Base-by-base conservation (phyloP, 2,113 vertebrate species). In the Apteryx owenii region DNA sequence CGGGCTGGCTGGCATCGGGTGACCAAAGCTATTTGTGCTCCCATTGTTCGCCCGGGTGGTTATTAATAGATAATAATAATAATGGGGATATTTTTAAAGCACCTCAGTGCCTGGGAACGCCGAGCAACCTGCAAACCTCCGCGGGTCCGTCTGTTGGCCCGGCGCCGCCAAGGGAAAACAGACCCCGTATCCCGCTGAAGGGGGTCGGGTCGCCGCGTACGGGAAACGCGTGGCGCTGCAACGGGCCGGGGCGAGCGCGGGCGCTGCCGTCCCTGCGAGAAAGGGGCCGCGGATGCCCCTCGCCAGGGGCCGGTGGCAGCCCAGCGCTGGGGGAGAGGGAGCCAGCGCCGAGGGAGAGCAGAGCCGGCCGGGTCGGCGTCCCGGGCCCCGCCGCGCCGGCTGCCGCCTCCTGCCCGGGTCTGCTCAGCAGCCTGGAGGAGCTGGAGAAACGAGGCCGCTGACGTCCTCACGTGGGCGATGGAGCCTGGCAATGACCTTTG, bases 401-500 rank as follows among this genome's bases (percentile, higher is more conserved):
- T 38, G 36, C 36, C 36, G 36, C 36, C 36, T 38, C 36, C 36
- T 38, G 36, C 36, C 42, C 42, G 13, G 42, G 42, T 86, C 81
- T 2, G 0, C 77, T 81, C 75, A 38, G 36, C 36, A 38, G 36
- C 36, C 36, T 38, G 73, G 25, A 95, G 68, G 82, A 94, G 87
- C 96, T 94, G 95, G 93, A 95, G 96, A 93, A 95, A 93, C 68
- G 93, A 96, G 88, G 81, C 96, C 96, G 92, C 94, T 90, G 95
- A 90, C 53, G 36, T 50, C 94, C 96, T 95, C 31, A n/a, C 80
- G 88, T 10, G 81, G 93, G 81, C 81, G 44, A 81, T 93, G 83
- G 95, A 94, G 93, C 92, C 89, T 92, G 76, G 93, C 65, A 97
- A 92, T 95, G 94, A 97, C 96, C 96, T 96, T 93, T 96, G 97